Base-by-base conservation (phyloP, 2,888 invertebrate genomes). In the Lithophane semibrunnea region DNA sequence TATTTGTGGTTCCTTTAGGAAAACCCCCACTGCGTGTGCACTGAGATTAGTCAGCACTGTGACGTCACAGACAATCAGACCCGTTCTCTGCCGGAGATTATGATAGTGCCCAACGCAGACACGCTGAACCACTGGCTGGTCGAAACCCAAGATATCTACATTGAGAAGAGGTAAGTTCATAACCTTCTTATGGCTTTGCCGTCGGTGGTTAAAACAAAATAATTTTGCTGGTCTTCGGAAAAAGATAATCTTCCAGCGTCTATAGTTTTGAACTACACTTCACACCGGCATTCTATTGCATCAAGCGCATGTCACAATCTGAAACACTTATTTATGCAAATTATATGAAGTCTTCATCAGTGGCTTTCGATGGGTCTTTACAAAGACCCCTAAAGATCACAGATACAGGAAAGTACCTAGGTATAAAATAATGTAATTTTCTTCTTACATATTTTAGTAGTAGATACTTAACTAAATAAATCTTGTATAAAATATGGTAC, bases 61-160 rank as follows among this genome's bases (percentile, higher is more conserved):
- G 90, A 91, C 60, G 52, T 88, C 4, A 83, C 63, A 16, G 47
- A 21, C 8, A 85, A 84, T 37, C 66, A 52, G 71, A 84, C 84
- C 0, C 86, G 79, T 12, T 12, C 29, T 7, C 74, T 79, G 2
- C 95, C 95, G 0, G 88, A 89, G 3, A 86, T 94, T 91, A 89
- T 96, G 93, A 42, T 91, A 24, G 86, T 97, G 5, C 95, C 97
- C 0, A 94, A 95, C 67, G 91, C 93, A 1, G 82, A 88, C 24
- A 93, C 95, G 0, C 95, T 97, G 47, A 96, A 97, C 85, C 91
- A 94, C 49, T 97, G 97, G 97, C 93, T 97, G 10, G 92, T 97
- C 0, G 93, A 94, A 21, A 96, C 97, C 0, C 97, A 97, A 37
- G 94, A 97, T 42, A 89, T 93, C 16, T 97, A 97, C 76, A 96